These are phyloP conservation scores for Empis livida DNA, from an alignment of 2,888 invertebrate species.

Conservation along the genomic window DNA sequence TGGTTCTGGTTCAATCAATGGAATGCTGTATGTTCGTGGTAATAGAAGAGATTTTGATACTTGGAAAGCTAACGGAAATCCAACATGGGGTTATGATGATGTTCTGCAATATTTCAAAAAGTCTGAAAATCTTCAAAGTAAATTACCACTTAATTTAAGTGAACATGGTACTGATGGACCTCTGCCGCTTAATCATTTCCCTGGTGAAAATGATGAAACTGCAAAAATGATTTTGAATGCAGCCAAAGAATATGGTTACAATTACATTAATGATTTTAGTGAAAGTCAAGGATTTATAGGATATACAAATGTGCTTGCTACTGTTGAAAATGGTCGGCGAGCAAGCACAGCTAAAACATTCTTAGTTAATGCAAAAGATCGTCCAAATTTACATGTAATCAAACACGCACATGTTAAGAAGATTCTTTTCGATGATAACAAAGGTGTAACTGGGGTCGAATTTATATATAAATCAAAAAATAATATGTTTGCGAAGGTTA, in stretches of 20 bases:
- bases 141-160: slow-evolving; percentile 17
- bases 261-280: slow-evolving; percentile 25
- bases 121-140: slow-evolving; percentile 35
- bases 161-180: slow-evolving; percentile 37
- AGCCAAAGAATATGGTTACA: slow-evolving; percentile 42
- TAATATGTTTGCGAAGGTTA: slow-evolving; percentile 11
- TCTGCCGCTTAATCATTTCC: slow-evolving; percentile 31
- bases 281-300: slow-evolving; percentile 29
- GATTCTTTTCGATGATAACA: slow-evolving; percentile 37
- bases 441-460: slow-evolving; percentile 36
- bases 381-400: slow-evolving; percentile 32
- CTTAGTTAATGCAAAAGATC: slow-evolving; percentile 37
- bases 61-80: slow-evolving; percentile 42
- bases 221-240: slow-evolving; percentile 51
- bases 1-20: slow-evolving; percentile 47
- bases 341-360: slow-evolving; percentile 45
- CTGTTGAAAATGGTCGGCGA: slow-evolving; percentile 41
- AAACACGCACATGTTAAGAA: slow-evolving; percentile 40
- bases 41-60: slow-evolving; percentile 40
- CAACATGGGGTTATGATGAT: slow-evolving; percentile 42
- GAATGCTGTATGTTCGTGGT: slow-evolving; percentile 48
- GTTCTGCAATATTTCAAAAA: slow-evolving; percentile 39
- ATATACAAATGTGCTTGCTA: slow-evolving; percentile 44
- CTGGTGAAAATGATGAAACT: slow-evolving; percentile 21
- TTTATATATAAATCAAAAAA: slow-evolving; percentile 31